Evolutionary conservation across 2,888 invertebrate species (phyloP).

Genomic region (Acanthosepion lycidas): DNA sequence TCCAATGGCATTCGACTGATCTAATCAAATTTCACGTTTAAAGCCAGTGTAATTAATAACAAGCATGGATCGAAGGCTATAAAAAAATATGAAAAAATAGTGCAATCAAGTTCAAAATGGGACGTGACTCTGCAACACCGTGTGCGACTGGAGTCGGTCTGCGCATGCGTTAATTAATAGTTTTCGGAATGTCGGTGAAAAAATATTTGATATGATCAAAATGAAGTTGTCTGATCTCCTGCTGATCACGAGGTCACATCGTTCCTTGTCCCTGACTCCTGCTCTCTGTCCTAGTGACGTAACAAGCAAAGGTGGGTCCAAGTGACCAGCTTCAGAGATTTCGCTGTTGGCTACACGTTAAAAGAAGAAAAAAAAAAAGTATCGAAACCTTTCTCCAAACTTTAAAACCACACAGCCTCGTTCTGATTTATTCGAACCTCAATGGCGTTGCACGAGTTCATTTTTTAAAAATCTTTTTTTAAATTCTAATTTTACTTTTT

Average conservation of each 20-base stretch:
- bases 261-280: background rate
- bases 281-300: background rate
- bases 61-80: slow-evolving; percentile 7
- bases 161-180: slow-evolving; percentile 33
- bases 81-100: background rate
- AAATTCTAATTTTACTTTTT: background rate
- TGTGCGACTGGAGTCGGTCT: background rate
- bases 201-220: background rate
- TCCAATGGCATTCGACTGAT: background rate
- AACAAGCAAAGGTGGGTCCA: slow-evolving; percentile 3
- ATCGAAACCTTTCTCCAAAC: background rate
- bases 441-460: background rate
- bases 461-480: background rate
- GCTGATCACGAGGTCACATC: background rate
- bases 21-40: background rate
- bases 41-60: background rate
- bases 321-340: slow-evolving; percentile 17
- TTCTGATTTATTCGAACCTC: background rate
- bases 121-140: slow-evolving; percentile 33
- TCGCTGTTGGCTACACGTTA: background rate
- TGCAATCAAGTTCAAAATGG: background rate
- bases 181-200: background rate
- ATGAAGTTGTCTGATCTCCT: background rate
- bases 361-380: background rate
- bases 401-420: background rate